Base-by-base conservation (phyloP, 2,797 vertebrate genomes). In the Lepidocolaptes lacrymiger region DNA sequence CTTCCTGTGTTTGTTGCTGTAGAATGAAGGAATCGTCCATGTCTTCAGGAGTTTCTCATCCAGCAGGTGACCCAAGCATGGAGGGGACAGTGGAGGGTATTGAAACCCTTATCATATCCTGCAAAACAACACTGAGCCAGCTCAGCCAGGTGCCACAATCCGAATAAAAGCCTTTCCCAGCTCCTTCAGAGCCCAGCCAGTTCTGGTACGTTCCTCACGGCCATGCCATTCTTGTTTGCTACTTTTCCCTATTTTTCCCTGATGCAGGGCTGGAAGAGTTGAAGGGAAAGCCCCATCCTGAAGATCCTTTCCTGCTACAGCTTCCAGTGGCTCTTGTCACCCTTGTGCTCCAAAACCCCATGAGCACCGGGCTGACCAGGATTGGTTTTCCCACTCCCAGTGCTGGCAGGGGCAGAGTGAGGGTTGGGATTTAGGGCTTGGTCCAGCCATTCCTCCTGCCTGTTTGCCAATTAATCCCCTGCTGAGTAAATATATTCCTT, bases 401-500 rank as follows among this genome's bases (percentile, higher is more conserved):
- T 8, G 59, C 4, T 88, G 88, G 72, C 43, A 72, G 88, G 62
- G 68, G 34, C 43, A 49, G 48, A 1, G 4, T 4, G 28, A 88
- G 64, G 94, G 77, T 22, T 74, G 85, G 80, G 79, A 97, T 96
- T 89, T 90, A 93, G 88, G 88, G 59, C 66, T 77, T 41, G 77
- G 82, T 87, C 89, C 59, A 52, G n/a, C 73, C 88, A 13, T 93
- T 95, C 36, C 87, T 94, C 82, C 81, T 94, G 46, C 80, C 41
- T 71, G 44, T 30, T 59, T 66, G 68, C 74, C 95, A 81, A 68
- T 93, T 95, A 96, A 96, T 96, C 63, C 83, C 73, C 88, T 17
- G 37, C 82, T 0, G 10, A 84, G 69, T 28, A 92, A 95, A 95
- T 14, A 30, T 56, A 8, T 80, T 85, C 89, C 62, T 92, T 8